phyloP scores from a whole-genome alignment of 2,888 invertebrate species.

The Marasmarcha lunaedactyla region DNA sequence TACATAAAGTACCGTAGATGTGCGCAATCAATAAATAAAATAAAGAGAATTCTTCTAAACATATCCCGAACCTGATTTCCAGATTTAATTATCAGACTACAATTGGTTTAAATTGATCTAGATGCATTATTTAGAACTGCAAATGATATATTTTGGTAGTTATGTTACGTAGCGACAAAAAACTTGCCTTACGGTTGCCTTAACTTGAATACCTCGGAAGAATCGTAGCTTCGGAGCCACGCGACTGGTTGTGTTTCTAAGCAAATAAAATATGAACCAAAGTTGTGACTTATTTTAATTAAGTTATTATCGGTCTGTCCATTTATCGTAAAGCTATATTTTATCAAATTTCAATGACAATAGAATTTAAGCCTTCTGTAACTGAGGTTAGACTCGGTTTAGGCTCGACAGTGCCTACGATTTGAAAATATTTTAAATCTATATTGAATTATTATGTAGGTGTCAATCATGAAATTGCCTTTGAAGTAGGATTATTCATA shows the following conservation, averaged over 20 bases:
- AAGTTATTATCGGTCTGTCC: background rate
- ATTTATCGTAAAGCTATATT: conserved; percentile 1
- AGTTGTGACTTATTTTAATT: background rate
- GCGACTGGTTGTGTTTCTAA: conserved; percentile 40
- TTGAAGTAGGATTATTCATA: conserved; percentile 24
- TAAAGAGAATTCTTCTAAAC: too few species aligned
- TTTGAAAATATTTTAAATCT: conserved; percentile 15
- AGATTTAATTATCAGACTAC: too few species aligned
- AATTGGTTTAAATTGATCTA: too few species aligned
- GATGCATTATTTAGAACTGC: background rate
- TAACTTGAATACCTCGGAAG: conserved; percentile 29
- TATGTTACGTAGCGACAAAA: conserved; percentile 19
- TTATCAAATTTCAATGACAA: conserved; percentile 3
- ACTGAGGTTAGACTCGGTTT: conserved; percentile 13
- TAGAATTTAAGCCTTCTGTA: background rate
- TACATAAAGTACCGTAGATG: too few species aligned
- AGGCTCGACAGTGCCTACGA: conserved; percentile 36
- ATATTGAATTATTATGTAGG: conserved; percentile 16
- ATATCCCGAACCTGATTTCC: too few species aligned
- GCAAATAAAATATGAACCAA: conserved; percentile 24
- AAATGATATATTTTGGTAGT: conserved; percentile 21
- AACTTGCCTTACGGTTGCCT: conserved; percentile 50
- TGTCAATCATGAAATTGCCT: conserved; percentile 25
- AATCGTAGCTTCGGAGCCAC: conserved; percentile 25
- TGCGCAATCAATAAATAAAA: too few species aligned